Base-by-base conservation (phyloP, 2,888 invertebrate species). In the Diaprepes abbreviatus region DNA sequence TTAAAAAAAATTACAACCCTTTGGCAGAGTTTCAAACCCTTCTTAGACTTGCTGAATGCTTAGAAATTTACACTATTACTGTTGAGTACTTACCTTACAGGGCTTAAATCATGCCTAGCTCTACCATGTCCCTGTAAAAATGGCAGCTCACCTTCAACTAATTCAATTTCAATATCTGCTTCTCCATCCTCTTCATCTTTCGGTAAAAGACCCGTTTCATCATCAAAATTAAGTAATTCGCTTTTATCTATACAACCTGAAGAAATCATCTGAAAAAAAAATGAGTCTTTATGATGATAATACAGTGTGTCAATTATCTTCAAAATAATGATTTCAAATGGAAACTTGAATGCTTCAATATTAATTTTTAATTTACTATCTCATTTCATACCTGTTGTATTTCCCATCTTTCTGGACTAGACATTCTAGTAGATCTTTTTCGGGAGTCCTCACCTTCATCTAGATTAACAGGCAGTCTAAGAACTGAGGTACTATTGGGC, bases 141-240 rank as follows among this genome's bases (percentile, higher is more conserved):
- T 0, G 98, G 96, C 0, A 98, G 96, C 81, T 99, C 98, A 63
- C 99, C 99, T 84, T 99, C 99, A 0, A 98, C 98, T 66, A 99
- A 87, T 85, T 99, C 99, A 74, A 99, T 98, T 86, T 97, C 97
- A 60, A 97, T 92, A 80, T 99, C 99, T 63, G 98, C 99, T 82
- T 98, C 98, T 17, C 94, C 95, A 67, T 94, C 94, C 78, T 94
- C 95, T 77, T 95, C 95, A 75, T 95, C 94, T 82, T 96, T 95
- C 0, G 96, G 96, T 52, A 97, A 82, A 3, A 94, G 84, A 38
- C 98, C 98, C 6, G 95, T 95, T 82, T 98, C 98, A 69, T 96
- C 97, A 82, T 99, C 98, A 83, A 98, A 98, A 82, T 98, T 98
- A 0, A 98, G 98, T 71, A 98, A 83, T 82, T 98, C 98, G 75